These are phyloP conservation scores for Agrotis segetum DNA, from an alignment of 2,888 invertebrate species.

Conservation along the genomic window DNA sequence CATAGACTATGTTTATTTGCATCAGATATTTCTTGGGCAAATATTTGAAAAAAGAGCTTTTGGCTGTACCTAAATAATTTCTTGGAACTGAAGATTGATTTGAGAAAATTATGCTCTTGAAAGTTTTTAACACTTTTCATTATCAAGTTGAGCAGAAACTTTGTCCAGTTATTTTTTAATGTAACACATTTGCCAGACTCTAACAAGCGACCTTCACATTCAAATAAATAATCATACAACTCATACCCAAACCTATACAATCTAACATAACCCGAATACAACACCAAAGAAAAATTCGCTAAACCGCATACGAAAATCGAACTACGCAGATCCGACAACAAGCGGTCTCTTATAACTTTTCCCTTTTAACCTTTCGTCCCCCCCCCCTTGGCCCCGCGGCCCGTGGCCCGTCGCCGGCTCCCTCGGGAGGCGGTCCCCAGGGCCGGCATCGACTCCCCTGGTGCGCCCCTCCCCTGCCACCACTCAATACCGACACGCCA, in stretches of 20 bases:
- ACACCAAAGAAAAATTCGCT: constrained; percentile 66
- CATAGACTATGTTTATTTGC: constrained; percentile 86
- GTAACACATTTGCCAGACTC: no score
- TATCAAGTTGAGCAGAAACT: no score
- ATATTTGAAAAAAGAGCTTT: constrained; percentile 67
- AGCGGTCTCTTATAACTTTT: constrained; percentile 91
- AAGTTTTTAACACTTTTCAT: neutral
- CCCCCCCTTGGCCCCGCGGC: constrained; percentile 71
- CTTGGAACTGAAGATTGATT: constrained; percentile 2
- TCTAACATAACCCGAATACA: constrained; percentile 43
- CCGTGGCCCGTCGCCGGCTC: constrained; percentile 73
- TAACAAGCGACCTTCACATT: neutral
- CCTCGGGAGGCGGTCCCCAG: constrained; percentile 91
- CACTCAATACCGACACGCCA: constrained; percentile 91
- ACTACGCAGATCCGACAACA: constrained; percentile 87
- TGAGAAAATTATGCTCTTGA: neutral
- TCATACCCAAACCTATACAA: constrained; percentile 27
- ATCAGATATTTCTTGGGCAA: constrained; percentile 78
- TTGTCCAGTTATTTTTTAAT: neutral
- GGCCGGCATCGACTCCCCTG: constrained; percentile 86
- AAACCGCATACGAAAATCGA: constrained; percentile 85
- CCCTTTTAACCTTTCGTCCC: constrained; percentile 90
- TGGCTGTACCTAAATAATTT: constrained; percentile 39
- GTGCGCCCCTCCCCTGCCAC: constrained; percentile 84
- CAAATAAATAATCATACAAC: neutral